These are phyloP conservation scores for Aspiorhynchus laticeps DNA, from an alignment of 2,113 vertebrate species.

Conservation along the genomic window DNA sequence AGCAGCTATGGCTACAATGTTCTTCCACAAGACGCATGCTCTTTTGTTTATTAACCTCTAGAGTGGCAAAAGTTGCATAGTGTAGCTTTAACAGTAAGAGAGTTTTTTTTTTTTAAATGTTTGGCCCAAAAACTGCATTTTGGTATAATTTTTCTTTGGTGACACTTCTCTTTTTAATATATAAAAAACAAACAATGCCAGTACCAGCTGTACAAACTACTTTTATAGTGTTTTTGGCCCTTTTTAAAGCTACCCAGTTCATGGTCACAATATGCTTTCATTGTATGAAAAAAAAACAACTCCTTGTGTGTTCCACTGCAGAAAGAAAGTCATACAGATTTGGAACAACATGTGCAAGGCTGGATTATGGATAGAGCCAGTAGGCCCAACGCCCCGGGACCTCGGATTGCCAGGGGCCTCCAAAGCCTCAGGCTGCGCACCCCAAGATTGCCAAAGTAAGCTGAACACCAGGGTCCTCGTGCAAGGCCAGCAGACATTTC, in stretches of 20 bases:
- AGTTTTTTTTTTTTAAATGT: neutral
- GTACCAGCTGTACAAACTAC: neutral
- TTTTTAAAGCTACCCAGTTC: neutral
- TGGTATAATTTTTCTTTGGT: neutral
- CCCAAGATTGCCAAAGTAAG: conserved; percentile 29
- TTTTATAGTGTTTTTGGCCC: neutral
- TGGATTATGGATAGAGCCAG: conserved; percentile 23
- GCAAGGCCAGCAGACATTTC: conserved; percentile 11
- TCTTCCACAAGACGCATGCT: neutral
- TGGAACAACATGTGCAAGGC: conserved; percentile 8
- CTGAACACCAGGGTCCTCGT: conserved; percentile 23
- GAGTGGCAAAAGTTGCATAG: neutral
- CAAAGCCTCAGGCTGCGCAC: conserved; percentile 32
- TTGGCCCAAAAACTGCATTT: neutral
- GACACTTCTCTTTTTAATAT: neutral
- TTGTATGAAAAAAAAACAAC: neutral
- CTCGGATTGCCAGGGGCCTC: conserved; percentile 24
- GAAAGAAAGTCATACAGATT: neutral
- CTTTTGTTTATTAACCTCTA: neutral
- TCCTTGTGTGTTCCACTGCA: neutral
- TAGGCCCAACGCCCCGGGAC: conserved; percentile 2
- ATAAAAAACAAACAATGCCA: neutral
- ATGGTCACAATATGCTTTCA: neutral
- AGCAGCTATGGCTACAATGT: neutral
- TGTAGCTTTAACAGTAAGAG: neutral